Evolutionary conservation across 1,140 invertebrate genomes (phyloP), one percentile per base, ranked within the genome.

Genomic region (Drosophila mayri): DNA sequence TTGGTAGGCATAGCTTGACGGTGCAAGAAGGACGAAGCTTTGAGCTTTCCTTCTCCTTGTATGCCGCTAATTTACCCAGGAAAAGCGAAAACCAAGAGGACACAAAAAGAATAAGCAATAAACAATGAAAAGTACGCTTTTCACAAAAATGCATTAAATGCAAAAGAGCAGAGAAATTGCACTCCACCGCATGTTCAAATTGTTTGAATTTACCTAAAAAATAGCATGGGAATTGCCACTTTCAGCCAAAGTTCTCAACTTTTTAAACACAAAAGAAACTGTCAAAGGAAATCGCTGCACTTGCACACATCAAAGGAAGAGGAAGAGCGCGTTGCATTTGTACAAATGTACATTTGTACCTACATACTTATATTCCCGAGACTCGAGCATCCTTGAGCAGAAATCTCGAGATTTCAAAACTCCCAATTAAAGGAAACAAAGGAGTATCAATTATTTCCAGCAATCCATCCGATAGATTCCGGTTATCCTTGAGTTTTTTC

Each of bases 171-270:
- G 49, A 61, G 20, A 50, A 62, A 60, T 61, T 70, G 77, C 85
- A 88, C 85, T 88, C 61, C 70, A 88, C 85, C 81, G 85, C 78
- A 88, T 88, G 85, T 85, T 90, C 68, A 55, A 74, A 90, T 88
- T 78, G 54, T 60, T 38, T 43, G 30, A 70, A 67, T 54, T 67
- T 38, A 61, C 25, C 46, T 25, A 40, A 61, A 76, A 58, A 64
- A 65, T 41, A 55, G 54, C 64, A 43, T 20, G 46, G 40, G 64
- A 63, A 57, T 55, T 55, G 41, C 35, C 72, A 75, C 71, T 74
- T 74, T 38, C 41, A 25, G n/a, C 0, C 52, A 5, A 55, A 22
- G 41, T 50, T 65, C 22, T 32, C 28, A 35, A 40, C 47, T 52
- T 50, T 25, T 25, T 9, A 28, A 35, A 41, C 22, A 68, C 71